These are phyloP conservation scores for Anastrepha ludens DNA, from an alignment of 1,140 invertebrate genomes.

Conservation along the genomic window DNA sequence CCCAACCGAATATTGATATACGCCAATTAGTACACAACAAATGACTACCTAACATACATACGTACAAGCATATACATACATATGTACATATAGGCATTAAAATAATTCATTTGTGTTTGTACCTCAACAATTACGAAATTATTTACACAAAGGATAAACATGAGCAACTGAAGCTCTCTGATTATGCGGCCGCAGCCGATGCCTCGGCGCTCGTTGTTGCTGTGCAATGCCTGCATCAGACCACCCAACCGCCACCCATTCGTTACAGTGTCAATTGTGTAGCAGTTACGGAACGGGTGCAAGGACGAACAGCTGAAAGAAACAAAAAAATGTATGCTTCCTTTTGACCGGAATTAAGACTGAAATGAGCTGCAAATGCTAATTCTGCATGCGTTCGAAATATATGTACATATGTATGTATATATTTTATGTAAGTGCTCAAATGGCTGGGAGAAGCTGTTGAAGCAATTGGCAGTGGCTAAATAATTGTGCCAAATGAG, in stretches of 20 bases:
- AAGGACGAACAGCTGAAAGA: not conserved
- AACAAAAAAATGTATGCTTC: not conserved
- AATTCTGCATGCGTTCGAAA: not conserved
- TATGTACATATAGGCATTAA: not conserved
- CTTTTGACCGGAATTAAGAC: not conserved
- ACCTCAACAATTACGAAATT: slow-evolving; percentile 71
- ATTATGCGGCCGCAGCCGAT: not conserved
- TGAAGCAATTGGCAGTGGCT: no score
- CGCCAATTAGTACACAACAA: slow-evolving; percentile 54
- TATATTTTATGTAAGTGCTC: not conserved
- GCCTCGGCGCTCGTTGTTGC: not conserved
- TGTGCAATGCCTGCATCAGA: slow-evolving; percentile 46
- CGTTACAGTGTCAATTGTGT: not conserved
- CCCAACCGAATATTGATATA: slow-evolving; percentile 34
- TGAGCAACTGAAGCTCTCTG: not conserved
- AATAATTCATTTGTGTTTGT: slow-evolving; percentile 52
- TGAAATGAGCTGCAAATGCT: not conserved
- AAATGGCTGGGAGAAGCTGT: not conserved
- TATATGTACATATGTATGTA: no score
- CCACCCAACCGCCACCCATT: slow-evolving; percentile 24
- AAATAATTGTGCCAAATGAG: no score
- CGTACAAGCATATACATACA: not conserved
- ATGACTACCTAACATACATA: not conserved
- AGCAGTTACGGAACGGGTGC: not conserved
- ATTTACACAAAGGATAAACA: slow-evolving; percentile 72